Percentiles rank a stretch among this genome's conserved stretches.
These are phyloP conservation scores for Phymorhynchus buccinoides DNA, from an alignment of 1,140 invertebrate species.

Conservation along the genomic window DNA sequence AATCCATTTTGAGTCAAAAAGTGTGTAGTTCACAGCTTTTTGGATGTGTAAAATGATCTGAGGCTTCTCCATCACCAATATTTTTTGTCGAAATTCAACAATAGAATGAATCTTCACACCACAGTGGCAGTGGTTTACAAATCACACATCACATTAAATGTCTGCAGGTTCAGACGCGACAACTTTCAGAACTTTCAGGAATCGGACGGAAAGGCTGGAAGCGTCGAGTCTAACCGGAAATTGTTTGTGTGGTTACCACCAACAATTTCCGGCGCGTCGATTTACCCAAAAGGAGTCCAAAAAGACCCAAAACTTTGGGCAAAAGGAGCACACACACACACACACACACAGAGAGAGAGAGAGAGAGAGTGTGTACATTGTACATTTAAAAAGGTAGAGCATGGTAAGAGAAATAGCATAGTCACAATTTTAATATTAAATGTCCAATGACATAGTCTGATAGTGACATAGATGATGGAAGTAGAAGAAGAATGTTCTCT, in stretches of 20 bases:
- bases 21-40: conserved; percentile 86
- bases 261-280: too few relatives aligned
- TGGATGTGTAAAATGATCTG: conserved; percentile 92
- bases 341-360: too few relatives aligned
- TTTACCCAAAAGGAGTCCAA: too few relatives aligned
- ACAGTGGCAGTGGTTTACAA: neutral
- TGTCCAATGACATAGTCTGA: too few relatives aligned
- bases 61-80: conserved; percentile 81
- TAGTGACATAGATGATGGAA: too few relatives aligned
- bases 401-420: too few relatives aligned
- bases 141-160: neutral
- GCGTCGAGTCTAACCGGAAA: neutral
- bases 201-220: neutral
- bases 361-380: too few relatives aligned
- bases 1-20: conserved; percentile 96
- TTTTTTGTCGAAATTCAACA: neutral
- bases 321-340: too few relatives aligned
- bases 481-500: too few relatives aligned
- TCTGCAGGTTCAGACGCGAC: conserved; percentile 21
- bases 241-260: neutral
- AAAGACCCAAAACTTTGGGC: too few relatives aligned
- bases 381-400: too few relatives aligned
- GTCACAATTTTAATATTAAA: too few relatives aligned
- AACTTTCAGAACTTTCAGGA: neutral
- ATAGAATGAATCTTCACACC: neutral